These are phyloP conservation scores for Paralichthys olivaceus DNA, from an alignment of 2,113 vertebrate genomes.

Conservation along the genomic window DNA sequence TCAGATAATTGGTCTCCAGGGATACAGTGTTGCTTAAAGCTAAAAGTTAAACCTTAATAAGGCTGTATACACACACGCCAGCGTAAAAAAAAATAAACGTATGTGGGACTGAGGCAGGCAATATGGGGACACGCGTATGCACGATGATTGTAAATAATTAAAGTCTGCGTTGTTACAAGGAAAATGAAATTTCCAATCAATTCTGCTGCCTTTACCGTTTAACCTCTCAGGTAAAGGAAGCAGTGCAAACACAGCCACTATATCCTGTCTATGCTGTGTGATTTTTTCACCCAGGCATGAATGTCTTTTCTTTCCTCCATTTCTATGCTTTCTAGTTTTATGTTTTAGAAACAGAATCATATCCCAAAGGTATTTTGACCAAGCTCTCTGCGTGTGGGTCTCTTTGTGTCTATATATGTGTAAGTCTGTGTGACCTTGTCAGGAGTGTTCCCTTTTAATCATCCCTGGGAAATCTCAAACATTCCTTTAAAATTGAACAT, in stretches of 20 bases:
- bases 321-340: slow-evolving; percentile 35
- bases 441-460: slow-evolving; percentile 75
- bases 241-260: slow-evolving; percentile 1
- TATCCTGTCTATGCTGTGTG: slow-evolving; percentile 9
- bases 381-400: slow-evolving; percentile 17
- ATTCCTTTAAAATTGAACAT: slow-evolving; percentile 78
- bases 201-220: slow-evolving; percentile 33
- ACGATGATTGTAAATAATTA: not conserved
- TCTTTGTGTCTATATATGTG: slow-evolving; percentile 38
- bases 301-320: slow-evolving; percentile 19
- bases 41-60: slow-evolving; percentile 71
- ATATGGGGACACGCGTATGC: not conserved
- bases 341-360: slow-evolving; percentile 37
- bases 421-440: slow-evolving; percentile 71
- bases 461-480: slow-evolving; percentile 77
- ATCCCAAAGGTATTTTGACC: slow-evolving; percentile 56
- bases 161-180: slow-evolving; percentile 6
- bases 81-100: slow-evolving; percentile 27
- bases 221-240: slow-evolving; percentile 5
- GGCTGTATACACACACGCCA: slow-evolving; percentile 63
- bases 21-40: slow-evolving; percentile 66
- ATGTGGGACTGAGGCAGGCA: not conserved
- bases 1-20: slow-evolving; percentile 79
- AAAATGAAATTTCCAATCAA: slow-evolving; percentile 49
- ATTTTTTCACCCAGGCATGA: not conserved